phyloP scores from a whole-genome alignment of 1,140 invertebrate genomes.

The Zeugodacus cucurbitae region DNA sequence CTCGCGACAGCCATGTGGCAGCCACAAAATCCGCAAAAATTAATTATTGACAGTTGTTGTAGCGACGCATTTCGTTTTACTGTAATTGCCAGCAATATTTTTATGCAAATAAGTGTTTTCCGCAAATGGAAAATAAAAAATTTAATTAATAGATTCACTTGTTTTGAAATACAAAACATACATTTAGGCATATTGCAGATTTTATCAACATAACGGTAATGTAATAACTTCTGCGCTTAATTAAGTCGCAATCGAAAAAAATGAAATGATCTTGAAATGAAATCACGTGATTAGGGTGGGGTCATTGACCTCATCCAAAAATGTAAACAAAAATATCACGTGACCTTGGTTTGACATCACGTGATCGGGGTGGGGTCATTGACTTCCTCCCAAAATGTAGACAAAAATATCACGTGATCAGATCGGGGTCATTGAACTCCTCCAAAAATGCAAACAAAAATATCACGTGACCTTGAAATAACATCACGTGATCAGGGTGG shows the following conservation, averaged over 20 bases:
- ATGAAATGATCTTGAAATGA: no score
- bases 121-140: neutral
- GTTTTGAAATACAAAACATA: neutral
- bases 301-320: no score
- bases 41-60: slow-evolving; percentile 25
- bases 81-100: neutral
- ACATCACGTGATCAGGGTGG: no score
- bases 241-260: neutral
- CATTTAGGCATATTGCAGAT: neutral
- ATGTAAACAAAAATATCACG: no score
- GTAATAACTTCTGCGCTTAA: neutral
- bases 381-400: no score
- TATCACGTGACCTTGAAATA: no score
- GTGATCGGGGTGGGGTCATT: no score
- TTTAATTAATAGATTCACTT: neutral
- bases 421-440: no score
- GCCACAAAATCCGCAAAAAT: slow-evolving; percentile 23
- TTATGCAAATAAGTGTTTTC: neutral
- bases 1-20: neutral
- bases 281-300: no score
- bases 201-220: neutral
- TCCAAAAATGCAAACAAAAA: no score
- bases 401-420: no score
- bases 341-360: no score
- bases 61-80: neutral